phyloP scores from a whole-genome alignment of 2,888 invertebrate species.

The Pedicia rivosa region DNA sequence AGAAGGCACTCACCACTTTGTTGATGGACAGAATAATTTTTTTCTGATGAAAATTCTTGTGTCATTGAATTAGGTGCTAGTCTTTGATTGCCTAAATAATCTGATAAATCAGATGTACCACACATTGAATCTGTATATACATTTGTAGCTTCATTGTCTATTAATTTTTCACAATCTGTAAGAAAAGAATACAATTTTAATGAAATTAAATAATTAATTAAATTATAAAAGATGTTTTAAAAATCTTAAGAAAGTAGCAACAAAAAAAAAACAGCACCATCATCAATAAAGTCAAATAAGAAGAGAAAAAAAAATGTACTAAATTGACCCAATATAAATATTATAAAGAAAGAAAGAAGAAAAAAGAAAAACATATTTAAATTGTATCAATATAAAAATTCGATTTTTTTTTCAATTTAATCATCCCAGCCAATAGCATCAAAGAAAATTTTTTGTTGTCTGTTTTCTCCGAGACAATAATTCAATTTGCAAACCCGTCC shows the following conservation, averaged over 20 bases:
- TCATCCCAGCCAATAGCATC: too few species aligned
- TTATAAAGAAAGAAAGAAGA: too few species aligned
- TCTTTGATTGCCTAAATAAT: conserved; percentile 10
- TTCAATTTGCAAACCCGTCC: too few species aligned
- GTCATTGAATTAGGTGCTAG: neutral
- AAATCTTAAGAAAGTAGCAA: conserved; percentile 1
- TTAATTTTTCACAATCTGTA: conserved; percentile 11
- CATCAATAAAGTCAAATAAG: neutral
- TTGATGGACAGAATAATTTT: conserved; percentile 6
- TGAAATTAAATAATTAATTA: too few species aligned
- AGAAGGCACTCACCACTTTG: conserved; percentile 5
- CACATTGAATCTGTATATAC: conserved; percentile 9
- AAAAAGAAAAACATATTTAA: too few species aligned
- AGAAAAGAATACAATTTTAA: conserved; percentile 5
- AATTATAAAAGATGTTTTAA: neutral
- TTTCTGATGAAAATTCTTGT: conserved; percentile 1
- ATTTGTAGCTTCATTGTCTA: conserved; percentile 9
- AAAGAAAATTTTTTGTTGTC: too few species aligned
- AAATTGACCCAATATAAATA: too few species aligned
- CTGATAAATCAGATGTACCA: conserved; percentile 8
- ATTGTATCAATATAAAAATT: too few species aligned
- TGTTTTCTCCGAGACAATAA: too few species aligned
- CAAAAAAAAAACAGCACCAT: too few species aligned
- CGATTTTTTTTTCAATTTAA: too few species aligned
- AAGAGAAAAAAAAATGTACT: neutral